Percentiles rank a stretch among this genome's conserved stretches.
Evolutionary conservation across 92 coral and sea anemone genomes (phyloP).

Genomic region (Desmophyllum pertusum): DNA sequence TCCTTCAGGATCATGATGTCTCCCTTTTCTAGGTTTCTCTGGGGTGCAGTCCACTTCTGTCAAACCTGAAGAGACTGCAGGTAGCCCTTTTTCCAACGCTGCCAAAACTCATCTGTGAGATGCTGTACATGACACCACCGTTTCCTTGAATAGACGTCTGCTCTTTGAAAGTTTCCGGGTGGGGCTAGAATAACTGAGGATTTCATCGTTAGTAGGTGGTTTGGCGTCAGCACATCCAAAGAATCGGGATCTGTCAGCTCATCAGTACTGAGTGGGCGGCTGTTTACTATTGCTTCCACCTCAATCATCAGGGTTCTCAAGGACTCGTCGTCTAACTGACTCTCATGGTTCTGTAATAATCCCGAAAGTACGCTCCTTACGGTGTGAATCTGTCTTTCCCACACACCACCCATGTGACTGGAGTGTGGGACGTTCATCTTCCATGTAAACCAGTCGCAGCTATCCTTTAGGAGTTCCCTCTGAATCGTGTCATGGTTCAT

Average conservation of each 20-base stretch:
- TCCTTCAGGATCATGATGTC: constrained; percentile 6
- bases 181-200: constrained; percentile 1
- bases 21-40: not conserved
- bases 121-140: constrained; percentile 2
- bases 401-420: constrained; percentile 24
- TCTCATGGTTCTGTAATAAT: not conserved
- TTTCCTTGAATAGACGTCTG: constrained; percentile 10
- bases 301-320: not conserved
- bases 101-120: constrained; percentile 5
- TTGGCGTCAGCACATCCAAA: not conserved
- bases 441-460: constrained; percentile 4
- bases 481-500: not conserved
- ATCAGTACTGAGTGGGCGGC: constrained; percentile 11
- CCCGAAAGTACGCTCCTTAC: not conserved
- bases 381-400: constrained; percentile 12
- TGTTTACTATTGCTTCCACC: not conserved
- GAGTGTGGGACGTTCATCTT: constrained; percentile 18
- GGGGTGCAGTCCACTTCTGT: constrained; percentile 23
- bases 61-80: constrained; percentile 22
- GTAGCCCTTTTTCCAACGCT: constrained; percentile 8
- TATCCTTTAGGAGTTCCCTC: not conserved
- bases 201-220: constrained; percentile 10
- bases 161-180: constrained; percentile 19
- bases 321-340: not conserved
- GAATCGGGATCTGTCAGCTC: constrained; percentile 9